phyloP scores from a whole-genome alignment of 2,113 vertebrate species.

The Falcunculus frontatus region DNA sequence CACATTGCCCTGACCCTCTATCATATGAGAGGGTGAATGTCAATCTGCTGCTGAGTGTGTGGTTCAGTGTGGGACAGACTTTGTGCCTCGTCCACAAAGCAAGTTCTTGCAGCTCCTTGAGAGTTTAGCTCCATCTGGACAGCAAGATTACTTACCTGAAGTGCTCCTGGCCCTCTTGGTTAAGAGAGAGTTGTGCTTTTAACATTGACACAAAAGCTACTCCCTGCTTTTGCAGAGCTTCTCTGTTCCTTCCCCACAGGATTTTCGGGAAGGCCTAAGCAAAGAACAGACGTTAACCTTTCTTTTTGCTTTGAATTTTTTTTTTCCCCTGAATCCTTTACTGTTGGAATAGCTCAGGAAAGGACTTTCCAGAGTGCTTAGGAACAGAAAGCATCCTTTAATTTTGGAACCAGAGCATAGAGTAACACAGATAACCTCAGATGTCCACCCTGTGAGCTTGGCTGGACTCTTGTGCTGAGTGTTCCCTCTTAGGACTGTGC shows the following conservation, averaged over 20 bases:
- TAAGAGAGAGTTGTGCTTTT: neutral
- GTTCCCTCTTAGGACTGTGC: neutral
- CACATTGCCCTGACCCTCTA: neutral
- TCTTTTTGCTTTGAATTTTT: neutral
- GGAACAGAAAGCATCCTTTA: neutral
- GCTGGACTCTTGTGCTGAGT: neutral
- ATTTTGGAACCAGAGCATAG: neutral
- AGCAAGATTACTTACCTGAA: neutral
- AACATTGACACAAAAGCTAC: neutral
- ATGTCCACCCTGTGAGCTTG: neutral
- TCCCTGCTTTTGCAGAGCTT: neutral
- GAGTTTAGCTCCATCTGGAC: neutral
- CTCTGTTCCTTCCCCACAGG: neutral
- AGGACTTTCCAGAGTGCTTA: neutral
- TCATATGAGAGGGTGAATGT: neutral
- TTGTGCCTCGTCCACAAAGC: neutral
- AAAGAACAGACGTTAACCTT: neutral
- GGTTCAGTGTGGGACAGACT: neutral
- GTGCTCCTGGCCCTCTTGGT: neutral
- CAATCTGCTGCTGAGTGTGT: neutral
- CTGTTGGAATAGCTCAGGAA: neutral
- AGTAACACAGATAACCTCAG: neutral
- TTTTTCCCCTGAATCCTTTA: neutral
- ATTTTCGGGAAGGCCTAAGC: neutral
- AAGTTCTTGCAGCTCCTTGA: neutral